Conservation (phyloP, 2,797 vertebrate species). For the Novumbra hubbsi region DNA sequence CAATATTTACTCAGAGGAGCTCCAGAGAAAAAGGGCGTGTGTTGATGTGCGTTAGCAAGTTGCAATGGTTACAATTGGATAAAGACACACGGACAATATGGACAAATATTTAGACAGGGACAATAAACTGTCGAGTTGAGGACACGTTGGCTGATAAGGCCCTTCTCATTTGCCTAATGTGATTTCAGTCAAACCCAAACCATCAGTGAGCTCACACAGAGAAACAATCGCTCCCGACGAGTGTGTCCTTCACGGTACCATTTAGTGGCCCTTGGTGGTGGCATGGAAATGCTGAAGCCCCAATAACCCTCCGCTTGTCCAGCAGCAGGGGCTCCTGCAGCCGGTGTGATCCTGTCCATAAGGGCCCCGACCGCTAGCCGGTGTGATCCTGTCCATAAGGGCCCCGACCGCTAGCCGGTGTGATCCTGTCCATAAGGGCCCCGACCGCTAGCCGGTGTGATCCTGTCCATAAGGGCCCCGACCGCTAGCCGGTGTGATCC, state of each 20-base stretch:
- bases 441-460: no score
- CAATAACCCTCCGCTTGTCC: not conserved
- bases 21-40: not conserved
- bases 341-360: not conserved
- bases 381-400: not conserved
- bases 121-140: not conserved
- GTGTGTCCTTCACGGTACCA: not conserved
- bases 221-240: not conserved
- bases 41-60: constrained; percentile 11
- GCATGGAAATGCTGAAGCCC: not conserved
- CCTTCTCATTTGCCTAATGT: constrained; percentile 8
- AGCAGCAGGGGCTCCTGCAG: not conserved
- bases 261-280: constrained; percentile 1
- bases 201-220: not conserved
- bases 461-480: not conserved
- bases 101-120: constrained; percentile 4
- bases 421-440: no score
- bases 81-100: not conserved
- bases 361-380: no score
- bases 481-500: no score
- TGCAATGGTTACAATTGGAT: constrained; percentile 12
- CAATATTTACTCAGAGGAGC: constrained; percentile 1
- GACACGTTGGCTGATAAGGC: not conserved
- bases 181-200: not conserved
- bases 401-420: no score